Evolutionary conservation across 2,888 invertebrate species (phyloP).

Genomic region (Stenichneumon culpator): DNA sequence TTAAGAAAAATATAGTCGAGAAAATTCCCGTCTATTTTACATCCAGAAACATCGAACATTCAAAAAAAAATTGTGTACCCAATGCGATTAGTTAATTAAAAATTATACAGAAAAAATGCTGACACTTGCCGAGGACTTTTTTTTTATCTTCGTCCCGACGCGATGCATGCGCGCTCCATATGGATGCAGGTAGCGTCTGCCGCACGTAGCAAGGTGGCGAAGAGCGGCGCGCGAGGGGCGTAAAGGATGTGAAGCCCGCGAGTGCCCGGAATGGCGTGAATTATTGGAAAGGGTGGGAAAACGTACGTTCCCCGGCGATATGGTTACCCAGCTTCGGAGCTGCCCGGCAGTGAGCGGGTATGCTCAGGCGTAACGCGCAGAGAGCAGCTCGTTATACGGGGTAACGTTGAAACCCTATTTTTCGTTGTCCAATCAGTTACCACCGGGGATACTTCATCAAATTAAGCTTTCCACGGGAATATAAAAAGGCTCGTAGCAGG

Average conservation of each 20-base stretch:
- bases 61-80: not conserved
- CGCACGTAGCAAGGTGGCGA: not conserved
- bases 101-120: not conserved
- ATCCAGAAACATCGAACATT: not conserved
- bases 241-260: not conserved
- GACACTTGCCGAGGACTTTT: not conserved
- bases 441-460: conserved; percentile 45
- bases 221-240: not conserved
- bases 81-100: not conserved
- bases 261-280: conserved; percentile 24
- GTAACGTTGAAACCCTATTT: conserved; percentile 31
- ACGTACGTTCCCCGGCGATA: conserved; percentile 5
- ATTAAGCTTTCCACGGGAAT: conserved; percentile 53
- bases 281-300: conserved; percentile 33
- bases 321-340: conserved; percentile 3
- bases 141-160: not conserved
- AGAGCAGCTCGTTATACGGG: conserved; percentile 35
- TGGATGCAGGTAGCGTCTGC: not conserved
- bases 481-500: conserved; percentile 53
- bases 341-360: not conserved
- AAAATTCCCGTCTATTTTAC: not conserved
- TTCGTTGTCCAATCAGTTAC: conserved; percentile 57
- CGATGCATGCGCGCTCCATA: not conserved
- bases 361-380: not conserved
- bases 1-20: not conserved